Conservation (phyloP, 2,113 vertebrate species). For the Bubo blakistoni region DNA sequence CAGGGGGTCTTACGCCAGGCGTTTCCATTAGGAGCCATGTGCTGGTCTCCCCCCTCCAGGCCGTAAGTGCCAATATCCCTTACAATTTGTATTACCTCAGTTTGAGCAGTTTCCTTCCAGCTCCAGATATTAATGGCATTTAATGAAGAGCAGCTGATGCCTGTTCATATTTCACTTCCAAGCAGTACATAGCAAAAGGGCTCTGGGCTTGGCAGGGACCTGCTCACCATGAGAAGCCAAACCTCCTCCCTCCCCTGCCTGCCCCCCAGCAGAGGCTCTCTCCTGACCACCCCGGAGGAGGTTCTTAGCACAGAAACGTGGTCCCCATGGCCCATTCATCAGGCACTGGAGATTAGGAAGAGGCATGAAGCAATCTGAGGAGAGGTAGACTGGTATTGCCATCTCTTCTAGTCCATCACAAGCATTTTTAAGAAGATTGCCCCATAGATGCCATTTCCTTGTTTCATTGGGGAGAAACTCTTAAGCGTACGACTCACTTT, state of each 20-base stretch:
- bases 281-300: neutral
- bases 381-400: neutral
- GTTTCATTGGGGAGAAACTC: neutral
- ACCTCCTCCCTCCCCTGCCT: neutral
- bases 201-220: neutral
- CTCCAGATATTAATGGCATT: neutral
- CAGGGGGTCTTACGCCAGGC: neutral
- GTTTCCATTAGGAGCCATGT: neutral
- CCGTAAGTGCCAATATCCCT: neutral
- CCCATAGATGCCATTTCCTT: neutral
- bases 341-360: neutral
- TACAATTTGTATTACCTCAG: neutral
- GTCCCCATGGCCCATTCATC: neutral
- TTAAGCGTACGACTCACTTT: rapidly evolving
- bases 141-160: neutral
- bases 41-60: neutral
- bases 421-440: neutral
- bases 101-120: neutral
- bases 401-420: neutral
- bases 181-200: neutral
- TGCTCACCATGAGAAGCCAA: neutral
- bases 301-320: neutral
- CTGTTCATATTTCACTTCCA: neutral
- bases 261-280: neutral
- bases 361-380: neutral